A percentile compares a stretch with the other conserved stretches of the same genome.
phyloP scores from a whole-genome alignment of 2,797 vertebrate species.

The Erethizon dorsatum region DNA sequence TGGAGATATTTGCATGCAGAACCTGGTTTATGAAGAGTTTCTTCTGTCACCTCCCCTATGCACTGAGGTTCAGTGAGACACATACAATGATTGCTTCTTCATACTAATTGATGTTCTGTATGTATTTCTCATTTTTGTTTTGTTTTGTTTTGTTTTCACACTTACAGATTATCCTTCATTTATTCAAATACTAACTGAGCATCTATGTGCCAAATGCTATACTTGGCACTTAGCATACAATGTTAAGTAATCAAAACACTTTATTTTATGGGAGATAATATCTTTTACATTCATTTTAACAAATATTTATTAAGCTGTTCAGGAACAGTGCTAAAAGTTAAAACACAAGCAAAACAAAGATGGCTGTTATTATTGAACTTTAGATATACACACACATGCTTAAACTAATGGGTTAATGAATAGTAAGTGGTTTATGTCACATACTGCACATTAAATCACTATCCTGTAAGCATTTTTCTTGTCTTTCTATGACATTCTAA shows the following conservation, averaged over 20 bases:
- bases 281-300: conserved; percentile 16
- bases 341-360: background rate
- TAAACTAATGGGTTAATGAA: background rate
- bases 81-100: background rate
- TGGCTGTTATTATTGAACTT: background rate
- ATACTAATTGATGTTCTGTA: background rate
- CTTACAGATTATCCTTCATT: background rate
- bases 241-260: background rate
- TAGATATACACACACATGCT: background rate
- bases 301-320: background rate
- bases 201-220: background rate
- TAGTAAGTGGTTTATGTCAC: background rate
- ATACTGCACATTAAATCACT: background rate
- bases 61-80: background rate
- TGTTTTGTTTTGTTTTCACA: background rate
- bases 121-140: background rate
- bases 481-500: conserved; percentile 23
- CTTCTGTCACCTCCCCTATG: background rate
- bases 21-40: background rate
- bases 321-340: background rate
- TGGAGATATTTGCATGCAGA: background rate
- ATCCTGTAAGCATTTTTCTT: background rate
- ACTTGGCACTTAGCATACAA: background rate
- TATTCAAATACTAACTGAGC: background rate
- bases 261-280: background rate